Percentiles rank a stretch among this genome's conserved stretches.
Evolutionary conservation across 1,140 invertebrate genomes (phyloP).

Genomic region (Drosophila aff.): DNA sequence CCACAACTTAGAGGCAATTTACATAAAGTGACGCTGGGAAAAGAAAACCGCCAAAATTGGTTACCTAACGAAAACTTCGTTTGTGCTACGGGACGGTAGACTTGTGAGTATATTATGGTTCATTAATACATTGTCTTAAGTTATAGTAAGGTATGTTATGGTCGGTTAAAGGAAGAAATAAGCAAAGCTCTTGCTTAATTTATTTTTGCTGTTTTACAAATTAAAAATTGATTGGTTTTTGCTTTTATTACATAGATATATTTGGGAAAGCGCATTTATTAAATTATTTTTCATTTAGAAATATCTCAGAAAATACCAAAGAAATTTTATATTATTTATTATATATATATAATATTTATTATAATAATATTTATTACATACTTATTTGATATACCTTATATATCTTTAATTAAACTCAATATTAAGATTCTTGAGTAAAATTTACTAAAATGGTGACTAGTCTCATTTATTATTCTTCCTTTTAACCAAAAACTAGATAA

Average conservation of each 20-base stretch:
- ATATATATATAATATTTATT: too few relatives aligned
- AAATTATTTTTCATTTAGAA: not conserved
- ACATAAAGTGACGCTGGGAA: conserved; percentile 38
- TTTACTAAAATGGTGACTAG: too few relatives aligned
- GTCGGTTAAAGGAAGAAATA: not conserved
- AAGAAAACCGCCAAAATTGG: conserved; percentile 81
- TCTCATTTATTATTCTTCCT: too few relatives aligned
- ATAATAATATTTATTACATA: too few relatives aligned
- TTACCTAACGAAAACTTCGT: conserved; percentile 84
- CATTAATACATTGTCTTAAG: conserved; percentile 5
- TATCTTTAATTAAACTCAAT: too few relatives aligned
- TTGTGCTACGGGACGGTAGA: conserved; percentile 77
- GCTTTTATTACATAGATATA: not conserved
- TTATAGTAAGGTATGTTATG: not conserved
- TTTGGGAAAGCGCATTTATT: too few relatives aligned
- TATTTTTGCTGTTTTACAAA: not conserved
- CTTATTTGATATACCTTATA: too few relatives aligned
- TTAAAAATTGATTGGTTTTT: not conserved
- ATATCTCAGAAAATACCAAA: not conserved
- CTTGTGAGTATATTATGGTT: conserved; percentile 62
- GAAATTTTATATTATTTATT: too few relatives aligned
- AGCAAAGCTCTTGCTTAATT: not conserved
- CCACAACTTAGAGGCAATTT: conserved; percentile 35
- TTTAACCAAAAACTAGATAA: too few relatives aligned
- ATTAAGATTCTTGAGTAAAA: too few relatives aligned